Percentiles rank a stretch among this genome's conserved stretches.
phyloP scores from a whole-genome alignment of 2,888 invertebrate genomes.

The Charanyca ferruginea region DNA sequence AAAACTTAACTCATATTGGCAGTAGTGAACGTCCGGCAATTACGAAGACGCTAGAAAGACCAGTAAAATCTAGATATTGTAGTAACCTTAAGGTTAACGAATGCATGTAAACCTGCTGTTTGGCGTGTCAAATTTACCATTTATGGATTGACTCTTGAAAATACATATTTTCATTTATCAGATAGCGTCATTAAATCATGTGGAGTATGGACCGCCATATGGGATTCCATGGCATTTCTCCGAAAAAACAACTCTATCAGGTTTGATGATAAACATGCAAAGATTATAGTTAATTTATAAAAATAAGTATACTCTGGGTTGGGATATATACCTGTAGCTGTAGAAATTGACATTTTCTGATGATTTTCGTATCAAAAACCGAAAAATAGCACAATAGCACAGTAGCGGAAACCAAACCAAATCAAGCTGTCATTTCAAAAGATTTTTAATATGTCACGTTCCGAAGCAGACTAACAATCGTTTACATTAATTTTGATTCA shows the following conservation, averaged over 20 bases:
- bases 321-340: slow-evolving; percentile 87
- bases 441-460: slow-evolving; percentile 82
- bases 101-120: slow-evolving; percentile 66
- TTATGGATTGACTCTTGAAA: slow-evolving; percentile 69
- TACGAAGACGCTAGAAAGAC: slow-evolving; percentile 78
- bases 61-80: slow-evolving; percentile 80
- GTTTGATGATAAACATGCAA: slow-evolving; percentile 80
- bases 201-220: slow-evolving; percentile 91
- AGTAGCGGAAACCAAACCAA: slow-evolving; percentile 91
- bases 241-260: slow-evolving; percentile 86
- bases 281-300: slow-evolving; percentile 64
- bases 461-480: slow-evolving; percentile 57
- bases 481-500: slow-evolving; percentile 29
- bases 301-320: slow-evolving; percentile 67
- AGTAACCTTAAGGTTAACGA: slow-evolving; percentile 81
- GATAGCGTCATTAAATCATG: slow-evolving; percentile 90
- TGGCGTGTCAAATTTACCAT: slow-evolving; percentile 51
- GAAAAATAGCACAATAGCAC: slow-evolving; percentile 90
- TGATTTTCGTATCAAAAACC: slow-evolving; percentile 85
- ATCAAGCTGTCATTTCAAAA: slow-evolving; percentile 90
- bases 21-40: slow-evolving; percentile 73
- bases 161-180: slow-evolving; percentile 75
- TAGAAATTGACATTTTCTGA: slow-evolving; percentile 88
- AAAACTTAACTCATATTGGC: slow-evolving; percentile 61
- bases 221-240: slow-evolving; percentile 91